Conservation (phyloP, 2,888 invertebrate species). For the Serripes groenlandicus region DNA sequence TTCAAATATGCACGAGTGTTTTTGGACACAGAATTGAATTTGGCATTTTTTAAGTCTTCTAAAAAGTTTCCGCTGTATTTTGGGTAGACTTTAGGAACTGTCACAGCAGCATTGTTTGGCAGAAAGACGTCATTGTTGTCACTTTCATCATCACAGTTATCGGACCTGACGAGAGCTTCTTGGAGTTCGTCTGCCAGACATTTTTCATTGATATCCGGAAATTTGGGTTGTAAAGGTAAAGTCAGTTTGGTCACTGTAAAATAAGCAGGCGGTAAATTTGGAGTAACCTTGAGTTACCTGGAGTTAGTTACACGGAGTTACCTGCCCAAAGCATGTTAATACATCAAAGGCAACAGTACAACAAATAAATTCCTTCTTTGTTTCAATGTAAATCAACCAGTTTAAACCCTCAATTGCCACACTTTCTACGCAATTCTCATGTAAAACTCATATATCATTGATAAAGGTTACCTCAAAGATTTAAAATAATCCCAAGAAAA, state of each 20-base stretch:
- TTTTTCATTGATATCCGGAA: slow-evolving; percentile 65
- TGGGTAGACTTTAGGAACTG: slow-evolving; percentile 66
- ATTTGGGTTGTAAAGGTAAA: not conserved
- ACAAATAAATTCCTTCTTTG: too few relatives aligned
- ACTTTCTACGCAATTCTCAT: too few relatives aligned
- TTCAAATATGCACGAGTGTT: slow-evolving; percentile 72
- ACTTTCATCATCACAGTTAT: slow-evolving; percentile 36
- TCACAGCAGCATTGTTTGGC: slow-evolving; percentile 49
- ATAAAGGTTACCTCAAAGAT: too few relatives aligned
- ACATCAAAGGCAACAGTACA: too few relatives aligned
- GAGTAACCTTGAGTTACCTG: too few relatives aligned
- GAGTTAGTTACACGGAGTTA: too few relatives aligned
- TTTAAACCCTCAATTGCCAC: too few relatives aligned
- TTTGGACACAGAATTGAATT: slow-evolving; percentile 75
- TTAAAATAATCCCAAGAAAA: too few relatives aligned
- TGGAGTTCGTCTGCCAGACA: slow-evolving; percentile 80
- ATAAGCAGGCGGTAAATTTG: too few relatives aligned
- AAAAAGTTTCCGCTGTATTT: slow-evolving; percentile 71
- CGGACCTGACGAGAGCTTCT: slow-evolving; percentile 71
- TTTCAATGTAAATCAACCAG: too few relatives aligned
- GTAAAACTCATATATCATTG: too few relatives aligned
- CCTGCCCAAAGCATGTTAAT: too few relatives aligned
- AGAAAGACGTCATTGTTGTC: slow-evolving; percentile 73
- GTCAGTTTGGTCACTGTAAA: slow-evolving; percentile 17
- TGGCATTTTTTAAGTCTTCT: slow-evolving; percentile 67